Evolutionary conservation across 1,140 invertebrate species (phyloP).

Genomic region (Scylla paramamosain): DNA sequence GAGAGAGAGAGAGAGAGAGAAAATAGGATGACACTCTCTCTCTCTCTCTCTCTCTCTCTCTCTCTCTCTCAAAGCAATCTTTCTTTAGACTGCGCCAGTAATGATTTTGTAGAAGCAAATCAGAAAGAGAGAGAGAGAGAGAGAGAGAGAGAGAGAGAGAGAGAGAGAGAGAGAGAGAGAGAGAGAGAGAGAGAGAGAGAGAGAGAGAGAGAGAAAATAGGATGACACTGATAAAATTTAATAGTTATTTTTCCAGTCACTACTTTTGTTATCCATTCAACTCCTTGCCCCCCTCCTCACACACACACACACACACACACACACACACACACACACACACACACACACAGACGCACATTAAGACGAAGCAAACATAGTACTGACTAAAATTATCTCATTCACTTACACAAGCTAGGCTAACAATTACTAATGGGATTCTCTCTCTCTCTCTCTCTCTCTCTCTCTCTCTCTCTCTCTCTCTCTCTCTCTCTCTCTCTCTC

Average conservation of each 20-base stretch:
- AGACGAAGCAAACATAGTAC: neutral
- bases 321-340: neutral
- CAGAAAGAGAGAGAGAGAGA: neutral
- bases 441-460: neutral
- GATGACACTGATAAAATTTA: neutral
- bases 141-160: too few species aligned
- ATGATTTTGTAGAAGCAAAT: too few species aligned
- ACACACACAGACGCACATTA: neutral
- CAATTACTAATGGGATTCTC: neutral
- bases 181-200: neutral
- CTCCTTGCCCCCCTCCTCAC: neutral
- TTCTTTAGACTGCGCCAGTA: too few species aligned
- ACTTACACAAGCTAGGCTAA: neutral
- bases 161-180: neutral
- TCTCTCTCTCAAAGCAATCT: too few species aligned
- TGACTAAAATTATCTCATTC: neutral
- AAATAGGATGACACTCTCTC: neutral
- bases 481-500: too few species aligned
- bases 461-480: too few species aligned
- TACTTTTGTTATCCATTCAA: neutral
- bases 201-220: neutral
- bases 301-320: conserved; percentile 19
- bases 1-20: too few species aligned
- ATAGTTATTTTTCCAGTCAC: conserved; percentile 1
- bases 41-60: too few species aligned